phyloP scores from a whole-genome alignment of 2,797 vertebrate species.

The Enteromius afrohamiltoni region DNA sequence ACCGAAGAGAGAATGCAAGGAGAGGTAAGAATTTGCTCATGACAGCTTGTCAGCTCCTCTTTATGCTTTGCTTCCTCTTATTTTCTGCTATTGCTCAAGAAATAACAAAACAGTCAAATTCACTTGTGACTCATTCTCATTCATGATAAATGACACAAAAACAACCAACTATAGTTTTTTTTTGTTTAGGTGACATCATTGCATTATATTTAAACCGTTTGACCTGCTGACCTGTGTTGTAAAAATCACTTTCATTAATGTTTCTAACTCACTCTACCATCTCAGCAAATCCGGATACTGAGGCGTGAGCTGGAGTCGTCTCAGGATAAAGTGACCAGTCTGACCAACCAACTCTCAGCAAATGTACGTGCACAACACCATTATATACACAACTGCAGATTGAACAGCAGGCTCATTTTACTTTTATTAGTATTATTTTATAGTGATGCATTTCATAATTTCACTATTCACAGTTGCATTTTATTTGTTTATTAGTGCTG shows the following conservation, averaged over 20 bases:
- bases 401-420: background rate
- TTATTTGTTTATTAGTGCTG: no score
- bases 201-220: background rate
- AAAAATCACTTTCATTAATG: background rate
- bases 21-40: constrained; percentile 84
- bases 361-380: constrained; percentile 83
- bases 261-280: background rate
- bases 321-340: constrained; percentile 94
- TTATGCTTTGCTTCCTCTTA: background rate
- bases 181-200: background rate
- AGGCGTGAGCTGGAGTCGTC: constrained; percentile 93
- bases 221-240: background rate
- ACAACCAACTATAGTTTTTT: background rate
- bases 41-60: background rate
- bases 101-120: background rate
- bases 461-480: background rate
- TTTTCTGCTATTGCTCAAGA: constrained; percentile 53
- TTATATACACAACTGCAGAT: background rate
- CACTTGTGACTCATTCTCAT: background rate
- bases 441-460: background rate
- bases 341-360: constrained; percentile 93
- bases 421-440: background rate
- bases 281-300: constrained; percentile 96
- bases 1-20: constrained; percentile 99
- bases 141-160: background rate